Conservation (phyloP, 2,888 invertebrate species). For the Drosophila cognata region DNA sequence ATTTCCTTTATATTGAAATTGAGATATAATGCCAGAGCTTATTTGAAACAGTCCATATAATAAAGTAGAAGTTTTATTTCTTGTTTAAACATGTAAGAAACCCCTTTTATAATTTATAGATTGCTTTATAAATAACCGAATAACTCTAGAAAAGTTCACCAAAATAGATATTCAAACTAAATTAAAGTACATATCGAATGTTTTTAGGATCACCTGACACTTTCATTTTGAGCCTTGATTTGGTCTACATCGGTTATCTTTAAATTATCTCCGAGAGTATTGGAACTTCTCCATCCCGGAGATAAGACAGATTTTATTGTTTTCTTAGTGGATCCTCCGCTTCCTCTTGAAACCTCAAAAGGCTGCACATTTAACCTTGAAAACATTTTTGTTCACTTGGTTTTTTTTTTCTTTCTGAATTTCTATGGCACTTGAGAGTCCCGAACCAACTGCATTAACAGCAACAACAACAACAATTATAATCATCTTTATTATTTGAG, state of each 20-base stretch:
- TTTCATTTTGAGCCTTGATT: not conserved
- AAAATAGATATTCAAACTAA: not conserved
- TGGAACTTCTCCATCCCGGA: not conserved
- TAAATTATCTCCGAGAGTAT: not conserved
- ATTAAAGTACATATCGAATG: not conserved
- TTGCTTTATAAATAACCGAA: not conserved
- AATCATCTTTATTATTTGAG: constrained; percentile 21
- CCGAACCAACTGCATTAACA: constrained; percentile 3
- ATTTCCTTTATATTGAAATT: not conserved
- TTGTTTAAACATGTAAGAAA: not conserved
- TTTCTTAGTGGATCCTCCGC: not conserved
- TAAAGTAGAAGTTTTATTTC: not conserved
- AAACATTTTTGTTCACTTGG: not conserved
- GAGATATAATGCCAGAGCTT: not conserved
- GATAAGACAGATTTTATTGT: not conserved
- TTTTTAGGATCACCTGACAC: not conserved
- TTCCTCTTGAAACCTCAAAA: not conserved
- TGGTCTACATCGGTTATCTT: not conserved
- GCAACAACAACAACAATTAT: not conserved
- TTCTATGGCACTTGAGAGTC: constrained; percentile 36
- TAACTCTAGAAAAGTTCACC: not conserved
- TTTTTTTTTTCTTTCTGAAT: constrained; percentile 20
- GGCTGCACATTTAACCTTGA: constrained; percentile 28
- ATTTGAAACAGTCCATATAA: not conserved
- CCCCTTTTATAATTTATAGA: not conserved